These are phyloP conservation scores for Exephanes ischioxanthus DNA, from an alignment of 2,888 invertebrate species.

Conservation along the genomic window DNA sequence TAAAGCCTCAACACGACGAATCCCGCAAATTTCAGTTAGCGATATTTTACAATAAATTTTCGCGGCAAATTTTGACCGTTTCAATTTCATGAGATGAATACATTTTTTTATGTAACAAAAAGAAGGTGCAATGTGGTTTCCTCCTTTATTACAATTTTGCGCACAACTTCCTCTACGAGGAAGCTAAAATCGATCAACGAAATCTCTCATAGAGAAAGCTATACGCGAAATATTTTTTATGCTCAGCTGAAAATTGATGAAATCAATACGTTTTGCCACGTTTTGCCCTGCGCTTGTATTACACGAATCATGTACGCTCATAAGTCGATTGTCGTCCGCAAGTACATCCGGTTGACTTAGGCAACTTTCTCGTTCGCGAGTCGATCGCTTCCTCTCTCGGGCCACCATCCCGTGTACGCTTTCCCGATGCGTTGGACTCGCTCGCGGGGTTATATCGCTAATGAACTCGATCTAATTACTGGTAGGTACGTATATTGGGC, in stretches of 20 bases:
- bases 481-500: conserved; percentile 8
- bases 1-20: too few relatives aligned
- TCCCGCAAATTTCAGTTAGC: too few relatives aligned
- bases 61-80: too few relatives aligned
- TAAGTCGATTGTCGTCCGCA: neutral
- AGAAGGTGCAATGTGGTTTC: too few relatives aligned
- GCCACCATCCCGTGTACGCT: neutral
- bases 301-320: neutral
- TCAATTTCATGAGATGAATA: too few relatives aligned
- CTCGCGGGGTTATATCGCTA: conserved; percentile 1
- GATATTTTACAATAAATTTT: too few relatives aligned
- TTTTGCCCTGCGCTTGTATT: neutral
- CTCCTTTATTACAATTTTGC: too few relatives aligned
- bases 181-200: too few relatives aligned
- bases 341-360: neutral
- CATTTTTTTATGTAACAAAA: too few relatives aligned
- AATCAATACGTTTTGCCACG: neutral
- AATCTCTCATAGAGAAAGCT: too few relatives aligned
- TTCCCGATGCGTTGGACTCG: neutral
- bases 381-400: neutral
- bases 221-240: neutral
- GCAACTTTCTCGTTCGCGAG: conserved; percentile 9
- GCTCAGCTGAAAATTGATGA: neutral
- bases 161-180: too few relatives aligned
- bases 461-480: conserved; percentile 37